Conservation (phyloP, 1,140 invertebrate genomes). For the Scaptomyza pallida region DNA sequence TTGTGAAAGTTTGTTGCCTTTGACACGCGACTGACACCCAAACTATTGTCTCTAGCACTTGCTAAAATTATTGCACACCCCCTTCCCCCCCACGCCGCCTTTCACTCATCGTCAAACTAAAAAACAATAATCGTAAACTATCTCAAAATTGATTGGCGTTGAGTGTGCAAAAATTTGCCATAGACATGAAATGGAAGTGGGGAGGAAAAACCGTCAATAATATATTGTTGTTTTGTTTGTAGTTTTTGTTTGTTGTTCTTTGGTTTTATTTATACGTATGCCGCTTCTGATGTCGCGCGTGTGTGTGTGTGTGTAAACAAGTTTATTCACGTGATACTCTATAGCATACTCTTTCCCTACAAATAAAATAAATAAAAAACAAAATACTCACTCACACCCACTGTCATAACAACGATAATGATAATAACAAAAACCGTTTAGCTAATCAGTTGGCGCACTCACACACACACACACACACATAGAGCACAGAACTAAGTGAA, state of each 20-base stretch:
- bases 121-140: conserved; percentile 77
- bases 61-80: conserved; percentile 10
- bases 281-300: conserved; percentile 25
- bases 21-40: conserved; percentile 68
- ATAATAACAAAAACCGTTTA: conserved; percentile 33
- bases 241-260: not conserved
- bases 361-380: not conserved
- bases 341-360: not conserved
- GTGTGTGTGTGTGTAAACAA: conserved; percentile 55
- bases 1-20: conserved; percentile 37
- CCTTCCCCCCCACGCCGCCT: not conserved
- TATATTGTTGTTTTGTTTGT: conserved; percentile 27
- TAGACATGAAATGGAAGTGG: conserved; percentile 53
- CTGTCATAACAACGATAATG: conserved; percentile 9
- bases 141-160: conserved; percentile 74
- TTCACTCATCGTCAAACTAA: not conserved
- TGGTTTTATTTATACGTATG: not conserved
- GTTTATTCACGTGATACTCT: conserved; percentile 66
- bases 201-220: conserved; percentile 34
- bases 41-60: conserved; percentile 26
- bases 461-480: too few relatives aligned
- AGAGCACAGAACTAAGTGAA: conserved; percentile 32
- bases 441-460: conserved; percentile 52
- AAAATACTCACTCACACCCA: conserved; percentile 1
- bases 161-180: conserved; percentile 67